Conservation (phyloP, 2,113 vertebrate species). For the Chloropsis hardwickii region DNA sequence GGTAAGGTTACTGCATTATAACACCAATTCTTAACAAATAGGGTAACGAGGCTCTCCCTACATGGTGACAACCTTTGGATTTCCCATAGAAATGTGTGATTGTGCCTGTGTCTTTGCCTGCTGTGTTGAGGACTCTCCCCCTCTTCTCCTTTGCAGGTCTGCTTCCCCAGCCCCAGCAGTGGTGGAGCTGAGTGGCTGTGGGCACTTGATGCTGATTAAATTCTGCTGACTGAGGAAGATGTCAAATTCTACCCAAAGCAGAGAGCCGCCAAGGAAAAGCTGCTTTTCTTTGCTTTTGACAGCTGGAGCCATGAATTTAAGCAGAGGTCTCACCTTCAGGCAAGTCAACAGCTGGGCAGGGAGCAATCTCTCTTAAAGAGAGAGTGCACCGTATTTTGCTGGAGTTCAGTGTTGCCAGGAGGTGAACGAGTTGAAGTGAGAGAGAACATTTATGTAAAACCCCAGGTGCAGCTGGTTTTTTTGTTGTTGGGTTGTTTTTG, state of each 20-base stretch:
- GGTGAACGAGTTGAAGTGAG: slow-evolving; percentile 19
- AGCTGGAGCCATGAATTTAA: slow-evolving; percentile 78
- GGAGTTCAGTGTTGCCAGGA: slow-evolving; percentile 35
- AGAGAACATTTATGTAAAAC: slow-evolving; percentile 39
- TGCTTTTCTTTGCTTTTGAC: slow-evolving; percentile 77
- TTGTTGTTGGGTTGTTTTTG: not conserved
- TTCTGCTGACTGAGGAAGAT: slow-evolving; percentile 78
- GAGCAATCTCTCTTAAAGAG: slow-evolving; percentile 66
- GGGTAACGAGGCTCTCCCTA: slow-evolving; percentile 4
- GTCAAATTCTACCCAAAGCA: slow-evolving; percentile 78
- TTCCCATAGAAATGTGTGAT: not conserved
- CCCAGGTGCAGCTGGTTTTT: slow-evolving; percentile 31
- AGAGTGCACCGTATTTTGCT: not conserved
- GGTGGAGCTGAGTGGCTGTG: slow-evolving; percentile 66
- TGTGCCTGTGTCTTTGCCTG: slow-evolving; percentile 14
- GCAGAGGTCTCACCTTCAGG: slow-evolving; percentile 76
- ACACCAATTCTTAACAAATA: slow-evolving; percentile 31
- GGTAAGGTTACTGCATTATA: slow-evolving; percentile 32
- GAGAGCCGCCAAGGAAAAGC: slow-evolving; percentile 75
- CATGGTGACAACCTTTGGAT: not conserved
- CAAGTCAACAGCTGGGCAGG: slow-evolving; percentile 69
- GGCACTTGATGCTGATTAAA: slow-evolving; percentile 74
- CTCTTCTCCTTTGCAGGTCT: not conserved
- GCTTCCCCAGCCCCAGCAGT: slow-evolving; percentile 17
- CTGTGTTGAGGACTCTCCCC: not conserved